These are phyloP conservation scores for Orchesella flavescens DNA, from an alignment of 2,888 invertebrate genomes.

Conservation along the genomic window DNA sequence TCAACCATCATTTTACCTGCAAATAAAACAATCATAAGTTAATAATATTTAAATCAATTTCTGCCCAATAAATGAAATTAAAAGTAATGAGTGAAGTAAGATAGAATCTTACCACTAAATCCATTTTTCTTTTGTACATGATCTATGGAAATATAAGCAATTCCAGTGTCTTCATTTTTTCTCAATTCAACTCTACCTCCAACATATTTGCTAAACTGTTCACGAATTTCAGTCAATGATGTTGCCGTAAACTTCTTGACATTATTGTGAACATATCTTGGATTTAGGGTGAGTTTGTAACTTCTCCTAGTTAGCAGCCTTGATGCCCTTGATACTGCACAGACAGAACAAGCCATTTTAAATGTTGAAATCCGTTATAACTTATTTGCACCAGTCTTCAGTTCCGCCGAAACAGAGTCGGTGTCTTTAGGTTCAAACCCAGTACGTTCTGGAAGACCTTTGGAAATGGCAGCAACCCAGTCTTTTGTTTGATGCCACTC, in stretches of 20 bases:
- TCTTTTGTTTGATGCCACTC: constrained; percentile 72
- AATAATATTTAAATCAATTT: constrained; percentile 10
- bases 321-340: too few species aligned
- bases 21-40: too few species aligned
- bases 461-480: constrained; percentile 73
- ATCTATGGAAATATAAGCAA: constrained; percentile 75
- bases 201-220: constrained; percentile 64
- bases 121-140: constrained; percentile 76
- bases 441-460: constrained; percentile 73
- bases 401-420: neutral
- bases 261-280: neutral
- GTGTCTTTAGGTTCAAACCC: constrained; percentile 71
- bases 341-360: neutral
- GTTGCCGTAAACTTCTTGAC: neutral
- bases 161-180: constrained; percentile 74
- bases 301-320: neutral
- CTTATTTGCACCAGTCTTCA: neutral
- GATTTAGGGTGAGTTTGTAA: too few species aligned
- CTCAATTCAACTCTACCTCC: constrained; percentile 73
- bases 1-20: constrained; percentile 77
- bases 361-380: neutral
- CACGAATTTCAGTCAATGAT: constrained; percentile 63
- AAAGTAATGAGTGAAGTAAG: neutral
- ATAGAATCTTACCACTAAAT: constrained; percentile 74
- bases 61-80: too few species aligned